phyloP scores from a whole-genome alignment of 1,140 invertebrate genomes.

The Heliothis virescens region DNA sequence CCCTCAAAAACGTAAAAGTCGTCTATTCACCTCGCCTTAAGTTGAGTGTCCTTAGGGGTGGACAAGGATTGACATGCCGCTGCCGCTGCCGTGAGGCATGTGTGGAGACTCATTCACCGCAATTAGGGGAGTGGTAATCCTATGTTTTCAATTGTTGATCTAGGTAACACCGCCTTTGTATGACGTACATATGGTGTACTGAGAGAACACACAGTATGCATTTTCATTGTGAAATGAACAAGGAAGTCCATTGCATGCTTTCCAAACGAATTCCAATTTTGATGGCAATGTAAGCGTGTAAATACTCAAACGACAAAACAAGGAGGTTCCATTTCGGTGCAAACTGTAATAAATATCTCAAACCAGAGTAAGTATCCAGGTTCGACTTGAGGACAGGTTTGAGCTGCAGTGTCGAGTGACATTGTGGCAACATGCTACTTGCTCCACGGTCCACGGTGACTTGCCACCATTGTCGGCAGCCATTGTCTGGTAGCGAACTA shows the following conservation, averaged over 20 bases:
- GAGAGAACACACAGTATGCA: not conserved
- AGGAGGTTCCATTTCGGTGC: not conserved
- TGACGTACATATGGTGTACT: not conserved
- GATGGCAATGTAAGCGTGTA: not conserved
- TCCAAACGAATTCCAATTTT: not conserved
- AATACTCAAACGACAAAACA: not conserved
- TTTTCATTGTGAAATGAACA: not conserved
- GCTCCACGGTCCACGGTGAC: slow-evolving; percentile 55
- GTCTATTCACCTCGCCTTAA: too few species aligned
- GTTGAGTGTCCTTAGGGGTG: slow-evolving; percentile 58
- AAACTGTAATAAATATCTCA: slow-evolving; percentile 21
- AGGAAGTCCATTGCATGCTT: not conserved
- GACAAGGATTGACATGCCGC: slow-evolving; percentile 66
- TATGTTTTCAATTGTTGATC: slow-evolving; percentile 35
- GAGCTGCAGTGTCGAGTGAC: slow-evolving; percentile 59
- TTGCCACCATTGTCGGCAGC: slow-evolving; percentile 56
- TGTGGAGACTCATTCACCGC: slow-evolving; percentile 51
- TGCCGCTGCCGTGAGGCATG: slow-evolving; percentile 35
- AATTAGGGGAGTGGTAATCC: slow-evolving; percentile 44
- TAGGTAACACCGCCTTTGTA: not conserved
- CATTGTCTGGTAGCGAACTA: slow-evolving; percentile 52
- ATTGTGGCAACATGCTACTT: slow-evolving; percentile 71
- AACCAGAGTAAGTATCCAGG: not conserved
- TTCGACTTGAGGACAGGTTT: slow-evolving; percentile 50
- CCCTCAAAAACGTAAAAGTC: too few species aligned